Conservation (phyloP, 2,113 vertebrate species). For the Chaenogobius annularis region DNA sequence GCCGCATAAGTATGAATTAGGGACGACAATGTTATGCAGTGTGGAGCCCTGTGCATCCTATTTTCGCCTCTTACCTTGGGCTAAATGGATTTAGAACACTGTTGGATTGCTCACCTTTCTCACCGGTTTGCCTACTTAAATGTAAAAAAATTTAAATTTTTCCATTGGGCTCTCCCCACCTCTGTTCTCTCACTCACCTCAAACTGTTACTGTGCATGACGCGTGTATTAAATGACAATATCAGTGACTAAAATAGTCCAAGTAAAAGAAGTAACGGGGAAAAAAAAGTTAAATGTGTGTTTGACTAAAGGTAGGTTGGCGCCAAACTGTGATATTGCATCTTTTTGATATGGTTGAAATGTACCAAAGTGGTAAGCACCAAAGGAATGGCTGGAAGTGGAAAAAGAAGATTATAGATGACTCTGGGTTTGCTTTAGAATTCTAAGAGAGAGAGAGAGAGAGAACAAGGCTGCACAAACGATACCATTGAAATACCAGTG, state of each 20-base stretch:
- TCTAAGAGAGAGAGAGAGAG: too few species aligned
- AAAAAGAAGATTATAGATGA: too few species aligned
- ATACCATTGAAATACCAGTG: too few species aligned
- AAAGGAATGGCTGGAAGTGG: too few species aligned
- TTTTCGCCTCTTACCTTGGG: constrained; percentile 70
- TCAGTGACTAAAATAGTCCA: neutral
- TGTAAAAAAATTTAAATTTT: constrained; percentile 61
- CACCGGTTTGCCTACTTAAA: constrained; percentile 62
- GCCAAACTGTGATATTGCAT: neutral
- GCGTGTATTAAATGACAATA: neutral
- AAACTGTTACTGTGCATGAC: neutral
- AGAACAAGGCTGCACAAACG: too few species aligned
- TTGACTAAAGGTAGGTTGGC: neutral
- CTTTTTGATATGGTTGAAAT: neutral
- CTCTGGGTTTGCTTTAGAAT: too few species aligned
- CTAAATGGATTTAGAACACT: constrained; percentile 71
- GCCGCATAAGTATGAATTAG: constrained; percentile 70
- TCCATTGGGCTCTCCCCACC: constrained; percentile 17
- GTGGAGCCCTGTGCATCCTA: constrained; percentile 66
- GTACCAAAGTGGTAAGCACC: too few species aligned
- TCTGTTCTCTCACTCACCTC: neutral
- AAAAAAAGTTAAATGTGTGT: neutral
- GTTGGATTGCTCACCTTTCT: constrained; percentile 64
- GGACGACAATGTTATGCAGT: constrained; percentile 65
- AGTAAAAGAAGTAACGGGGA: neutral